phyloP scores from a whole-genome alignment of 1,140 invertebrate genomes.

The Drosophila serrata region DNA sequence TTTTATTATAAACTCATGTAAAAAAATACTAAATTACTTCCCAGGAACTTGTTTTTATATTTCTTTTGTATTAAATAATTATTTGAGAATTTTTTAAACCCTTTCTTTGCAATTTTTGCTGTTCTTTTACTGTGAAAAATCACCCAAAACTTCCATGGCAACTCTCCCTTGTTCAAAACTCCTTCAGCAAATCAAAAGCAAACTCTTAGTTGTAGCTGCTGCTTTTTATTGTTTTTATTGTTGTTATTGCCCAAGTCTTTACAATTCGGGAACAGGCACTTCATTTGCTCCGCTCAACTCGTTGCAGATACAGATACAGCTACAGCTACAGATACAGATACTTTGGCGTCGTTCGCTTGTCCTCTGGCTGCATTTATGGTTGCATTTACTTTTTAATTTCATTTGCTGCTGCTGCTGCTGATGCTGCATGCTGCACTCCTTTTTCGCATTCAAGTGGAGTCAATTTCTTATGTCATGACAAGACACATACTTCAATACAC shows the following conservation, averaged over 20 bases:
- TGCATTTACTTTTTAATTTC: conserved; percentile 82
- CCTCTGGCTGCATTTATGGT: conserved; percentile 71
- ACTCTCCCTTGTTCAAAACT: conserved; percentile 14
- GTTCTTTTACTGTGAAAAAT: not conserved
- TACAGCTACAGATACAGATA: conserved; percentile 22
- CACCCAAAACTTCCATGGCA: conserved; percentile 13
- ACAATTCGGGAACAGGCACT: conserved; percentile 58
- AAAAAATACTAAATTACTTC: not conserved
- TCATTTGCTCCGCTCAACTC: conserved; percentile 52
- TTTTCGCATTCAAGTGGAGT: conserved; percentile 83
- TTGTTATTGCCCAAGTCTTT: conserved; percentile 44
- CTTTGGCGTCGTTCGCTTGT: conserved; percentile 45
- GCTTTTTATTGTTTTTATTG: conserved; percentile 13
- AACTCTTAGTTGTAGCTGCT: conserved; percentile 40
- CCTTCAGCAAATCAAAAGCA: conserved; percentile 50
- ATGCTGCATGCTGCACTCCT: conserved; percentile 67
- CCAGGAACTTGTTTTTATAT: too few relatives aligned
- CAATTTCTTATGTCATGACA: conserved; percentile 84
- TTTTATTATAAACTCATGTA: not conserved
- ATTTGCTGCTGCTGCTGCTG: conserved; percentile 56
- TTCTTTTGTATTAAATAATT: not conserved
- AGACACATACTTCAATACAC: conserved; percentile 65
- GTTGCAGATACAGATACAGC: conserved; percentile 34
- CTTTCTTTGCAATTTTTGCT: not conserved
- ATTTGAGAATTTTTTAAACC: not conserved